A percentile compares a stretch with the other conserved stretches of the same genome.
Conservation (phyloP, 2,888 invertebrate species). For the Leptopterna dolabrata region DNA sequence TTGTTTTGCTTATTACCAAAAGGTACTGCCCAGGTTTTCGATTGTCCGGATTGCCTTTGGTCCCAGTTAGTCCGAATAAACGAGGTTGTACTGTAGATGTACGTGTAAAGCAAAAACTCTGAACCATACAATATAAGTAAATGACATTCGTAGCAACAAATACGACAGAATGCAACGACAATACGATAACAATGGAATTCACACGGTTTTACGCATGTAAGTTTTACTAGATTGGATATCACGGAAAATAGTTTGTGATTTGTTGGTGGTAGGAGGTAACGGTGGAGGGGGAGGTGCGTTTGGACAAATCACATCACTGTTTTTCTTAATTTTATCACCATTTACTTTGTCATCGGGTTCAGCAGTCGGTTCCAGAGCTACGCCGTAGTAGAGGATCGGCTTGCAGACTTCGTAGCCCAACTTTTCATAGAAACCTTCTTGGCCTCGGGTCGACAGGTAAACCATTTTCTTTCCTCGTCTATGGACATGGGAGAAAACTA, state of each 20-base stretch:
- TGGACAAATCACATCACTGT: slow-evolving; percentile 9
- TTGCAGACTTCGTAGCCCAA: slow-evolving; percentile 65
- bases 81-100: no score
- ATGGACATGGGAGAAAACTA: slow-evolving; percentile 44
- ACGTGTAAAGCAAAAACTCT: no score
- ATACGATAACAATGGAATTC: neutral
- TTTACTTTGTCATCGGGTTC: slow-evolving; percentile 43
- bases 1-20: no score
- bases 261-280: slow-evolving; percentile 66
- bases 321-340: neutral
- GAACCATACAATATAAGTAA: no score
- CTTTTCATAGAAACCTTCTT: slow-evolving; percentile 65
- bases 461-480: slow-evolving; percentile 64
- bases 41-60: no score
- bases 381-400: slow-evolving; percentile 61
- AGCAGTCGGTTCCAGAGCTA: slow-evolving; percentile 52
- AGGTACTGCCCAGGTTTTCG: no score
- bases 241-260: slow-evolving; percentile 62
- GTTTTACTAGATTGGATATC: slow-evolving; percentile 65
- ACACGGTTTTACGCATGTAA: slow-evolving; percentile 65
- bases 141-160: neutral
- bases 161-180: neutral
- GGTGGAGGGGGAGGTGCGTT: slow-evolving; percentile 66
- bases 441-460: slow-evolving; percentile 65
- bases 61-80: no score